Percentiles rank a stretch among this genome's conserved stretches.
Conservation (phyloP, 2,888 invertebrate genomes). For the Eupithecia inturbata region DNA sequence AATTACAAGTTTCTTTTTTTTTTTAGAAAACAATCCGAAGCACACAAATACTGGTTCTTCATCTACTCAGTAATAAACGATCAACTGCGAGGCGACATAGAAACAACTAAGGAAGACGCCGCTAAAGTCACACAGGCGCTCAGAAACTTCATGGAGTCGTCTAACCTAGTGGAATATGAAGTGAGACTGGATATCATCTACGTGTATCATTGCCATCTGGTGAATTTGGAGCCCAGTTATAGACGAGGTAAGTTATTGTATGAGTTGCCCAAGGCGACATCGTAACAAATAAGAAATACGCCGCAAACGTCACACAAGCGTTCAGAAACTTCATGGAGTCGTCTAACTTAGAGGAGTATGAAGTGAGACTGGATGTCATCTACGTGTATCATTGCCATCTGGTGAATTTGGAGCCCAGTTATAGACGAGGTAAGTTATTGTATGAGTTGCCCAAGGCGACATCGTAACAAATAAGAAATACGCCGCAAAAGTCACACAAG, state of each 20-base stretch:
- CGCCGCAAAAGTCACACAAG: conserved; percentile 69
- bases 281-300: conserved; percentile 48
- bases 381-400: conserved; percentile 92
- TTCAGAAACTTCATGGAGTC: conserved; percentile 93
- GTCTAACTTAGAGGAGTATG: conserved; percentile 93
- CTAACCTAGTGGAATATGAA: conserved; percentile 92
- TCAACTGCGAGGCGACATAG: conserved; percentile 72
- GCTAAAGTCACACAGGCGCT: conserved; percentile 82
- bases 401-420: conserved; percentile 81
- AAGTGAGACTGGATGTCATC: conserved; percentile 90
- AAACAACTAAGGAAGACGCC: conserved; percentile 50
- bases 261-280: conserved; percentile 45
- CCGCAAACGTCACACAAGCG: conserved; percentile 74
- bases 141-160: conserved; percentile 92
- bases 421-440: conserved; percentile 69
- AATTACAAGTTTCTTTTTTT: neutral
- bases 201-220: conserved; percentile 91
- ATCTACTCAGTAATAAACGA: conserved; percentile 89
- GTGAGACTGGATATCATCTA: conserved; percentile 90
- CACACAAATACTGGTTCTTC: conserved; percentile 96
- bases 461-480: conserved; percentile 47
- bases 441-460: conserved; percentile 45
- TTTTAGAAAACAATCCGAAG: conserved; percentile 85
- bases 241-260: conserved; percentile 68
- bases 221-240: conserved; percentile 80